Percentiles rank a stretch among this genome's conserved stretches.
Evolutionary conservation across 2,888 invertebrate genomes (phyloP).

Genomic region (Zaprionus bogoriensis): DNA sequence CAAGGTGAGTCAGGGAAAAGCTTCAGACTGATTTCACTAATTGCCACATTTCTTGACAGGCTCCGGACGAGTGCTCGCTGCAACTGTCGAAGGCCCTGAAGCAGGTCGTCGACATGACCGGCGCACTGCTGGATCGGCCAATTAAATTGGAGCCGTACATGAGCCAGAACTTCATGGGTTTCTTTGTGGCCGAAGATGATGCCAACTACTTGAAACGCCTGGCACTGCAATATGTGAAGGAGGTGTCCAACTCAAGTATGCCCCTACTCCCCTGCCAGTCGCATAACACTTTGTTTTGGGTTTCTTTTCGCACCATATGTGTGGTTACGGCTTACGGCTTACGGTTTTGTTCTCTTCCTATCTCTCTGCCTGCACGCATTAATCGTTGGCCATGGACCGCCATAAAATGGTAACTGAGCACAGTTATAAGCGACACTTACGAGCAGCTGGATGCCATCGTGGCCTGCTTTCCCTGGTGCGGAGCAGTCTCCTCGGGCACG

Average conservation of each 20-base stretch:
- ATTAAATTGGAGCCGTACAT: conserved; percentile 91
- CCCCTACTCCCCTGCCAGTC: too few relatives aligned
- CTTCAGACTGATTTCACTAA: not conserved
- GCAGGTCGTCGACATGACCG: conserved; percentile 88
- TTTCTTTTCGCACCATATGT: conserved; percentile 33
- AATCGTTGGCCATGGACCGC: conserved; percentile 42
- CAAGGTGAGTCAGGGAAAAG: conserved; percentile 84
- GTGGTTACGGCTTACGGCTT: conserved; percentile 68
- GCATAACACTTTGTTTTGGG: conserved; percentile 40
- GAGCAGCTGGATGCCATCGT: conserved; percentile 90
- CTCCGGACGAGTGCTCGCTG: conserved; percentile 89
- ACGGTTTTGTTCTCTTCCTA: conserved; percentile 61
- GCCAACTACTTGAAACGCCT: conserved; percentile 91
- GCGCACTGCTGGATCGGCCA: conserved; percentile 86
- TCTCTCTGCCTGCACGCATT: conserved; percentile 51
- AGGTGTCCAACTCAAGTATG: conserved; percentile 90
- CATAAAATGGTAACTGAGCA: conserved; percentile 28
- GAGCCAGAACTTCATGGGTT: conserved; percentile 95
- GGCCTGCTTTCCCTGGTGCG: conserved; percentile 91
- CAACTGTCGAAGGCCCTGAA: conserved; percentile 89
- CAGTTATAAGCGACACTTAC: conserved; percentile 86
- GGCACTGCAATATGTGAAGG: conserved; percentile 91
- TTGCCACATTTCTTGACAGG: conserved; percentile 83
- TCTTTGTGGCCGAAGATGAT: conserved; percentile 92
- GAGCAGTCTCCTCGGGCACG: conserved; percentile 85